A percentile compares a stretch with the other conserved stretches of the same genome.
Conservation (phyloP, 2,113 vertebrate genomes). For the Talpa occidentalis region DNA sequence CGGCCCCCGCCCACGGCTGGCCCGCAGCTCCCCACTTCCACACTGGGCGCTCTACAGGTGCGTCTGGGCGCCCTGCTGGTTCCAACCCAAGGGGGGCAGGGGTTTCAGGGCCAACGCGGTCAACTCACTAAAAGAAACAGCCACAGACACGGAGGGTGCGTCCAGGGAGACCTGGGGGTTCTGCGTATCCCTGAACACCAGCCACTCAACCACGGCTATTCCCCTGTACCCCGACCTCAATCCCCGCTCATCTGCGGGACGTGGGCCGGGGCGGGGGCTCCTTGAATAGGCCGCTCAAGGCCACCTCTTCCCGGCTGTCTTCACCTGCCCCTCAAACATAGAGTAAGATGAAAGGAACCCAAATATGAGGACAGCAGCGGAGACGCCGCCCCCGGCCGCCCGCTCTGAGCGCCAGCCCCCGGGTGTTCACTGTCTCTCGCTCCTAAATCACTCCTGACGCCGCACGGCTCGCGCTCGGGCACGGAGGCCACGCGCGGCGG, state of each 20-base stretch:
- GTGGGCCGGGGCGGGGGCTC: too few species aligned
- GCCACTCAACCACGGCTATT: neutral
- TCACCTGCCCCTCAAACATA: neutral
- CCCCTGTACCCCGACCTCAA: too few species aligned
- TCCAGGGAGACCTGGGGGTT: neutral
- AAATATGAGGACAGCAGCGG: fast-evolving
- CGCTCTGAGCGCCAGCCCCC: constrained; percentile 39
- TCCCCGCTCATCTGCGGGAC: fast-evolving
- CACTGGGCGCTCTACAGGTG: neutral
- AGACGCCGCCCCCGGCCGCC: fast-evolving
- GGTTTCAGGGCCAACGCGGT: neutral
- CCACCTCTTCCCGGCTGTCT: neutral
- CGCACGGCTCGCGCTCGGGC: constrained; percentile 62
- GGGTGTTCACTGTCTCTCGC: neutral
- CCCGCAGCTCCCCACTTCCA: too few species aligned
- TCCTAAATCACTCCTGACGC: constrained; percentile 65
- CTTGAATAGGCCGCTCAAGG: neutral
- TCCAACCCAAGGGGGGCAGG: neutral
- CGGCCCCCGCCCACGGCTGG: too few species aligned
- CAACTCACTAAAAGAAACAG: neutral
- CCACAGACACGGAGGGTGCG: neutral
- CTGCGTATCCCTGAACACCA: neutral
- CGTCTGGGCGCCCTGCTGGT: neutral
- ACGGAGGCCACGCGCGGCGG: too few species aligned
- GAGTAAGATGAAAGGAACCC: neutral